These are phyloP conservation scores for Hystrix cristata DNA, from an alignment of 2,113 vertebrate species.

Conservation along the genomic window DNA sequence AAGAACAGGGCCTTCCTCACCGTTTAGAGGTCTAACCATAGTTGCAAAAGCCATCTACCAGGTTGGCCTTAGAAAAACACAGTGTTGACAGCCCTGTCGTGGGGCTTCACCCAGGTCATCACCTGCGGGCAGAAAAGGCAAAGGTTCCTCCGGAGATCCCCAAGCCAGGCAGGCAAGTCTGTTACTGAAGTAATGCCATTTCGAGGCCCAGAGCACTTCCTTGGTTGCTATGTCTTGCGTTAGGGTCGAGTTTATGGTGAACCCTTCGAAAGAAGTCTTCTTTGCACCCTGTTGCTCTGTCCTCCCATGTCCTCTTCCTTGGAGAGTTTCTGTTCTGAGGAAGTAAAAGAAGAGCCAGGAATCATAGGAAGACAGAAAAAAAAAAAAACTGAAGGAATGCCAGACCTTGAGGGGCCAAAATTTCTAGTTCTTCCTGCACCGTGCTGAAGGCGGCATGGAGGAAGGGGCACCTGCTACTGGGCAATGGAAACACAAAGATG, in stretches of 20 bases:
- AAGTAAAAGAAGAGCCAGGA: neutral
- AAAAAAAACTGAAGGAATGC: neutral
- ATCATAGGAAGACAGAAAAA: neutral
- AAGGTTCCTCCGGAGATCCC: conserved; percentile 5
- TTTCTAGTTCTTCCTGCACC: neutral
- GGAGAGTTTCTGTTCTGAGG: neutral
- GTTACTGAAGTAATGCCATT: neutral
- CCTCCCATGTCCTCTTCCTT: neutral
- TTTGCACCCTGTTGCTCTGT: neutral
- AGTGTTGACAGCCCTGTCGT: conserved; percentile 85
- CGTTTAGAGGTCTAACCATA: conserved; percentile 71
- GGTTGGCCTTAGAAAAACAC: conserved; percentile 86
- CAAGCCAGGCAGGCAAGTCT: neutral
- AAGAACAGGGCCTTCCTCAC: conserved; percentile 45
- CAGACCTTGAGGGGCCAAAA: neutral
- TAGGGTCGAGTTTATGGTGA: neutral
- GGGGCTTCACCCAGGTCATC: conserved; percentile 25
- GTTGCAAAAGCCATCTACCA: conserved; percentile 81
- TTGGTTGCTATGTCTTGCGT: neutral
- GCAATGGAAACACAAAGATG: neutral
- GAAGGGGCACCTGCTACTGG: neutral
- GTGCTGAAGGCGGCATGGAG: neutral
- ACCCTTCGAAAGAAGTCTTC: neutral
- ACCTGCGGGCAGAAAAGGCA: conserved; percentile 20
- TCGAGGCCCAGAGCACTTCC: neutral